Conservation (phyloP, 2,113 vertebrate species). For the Amblyornis subalaris region DNA sequence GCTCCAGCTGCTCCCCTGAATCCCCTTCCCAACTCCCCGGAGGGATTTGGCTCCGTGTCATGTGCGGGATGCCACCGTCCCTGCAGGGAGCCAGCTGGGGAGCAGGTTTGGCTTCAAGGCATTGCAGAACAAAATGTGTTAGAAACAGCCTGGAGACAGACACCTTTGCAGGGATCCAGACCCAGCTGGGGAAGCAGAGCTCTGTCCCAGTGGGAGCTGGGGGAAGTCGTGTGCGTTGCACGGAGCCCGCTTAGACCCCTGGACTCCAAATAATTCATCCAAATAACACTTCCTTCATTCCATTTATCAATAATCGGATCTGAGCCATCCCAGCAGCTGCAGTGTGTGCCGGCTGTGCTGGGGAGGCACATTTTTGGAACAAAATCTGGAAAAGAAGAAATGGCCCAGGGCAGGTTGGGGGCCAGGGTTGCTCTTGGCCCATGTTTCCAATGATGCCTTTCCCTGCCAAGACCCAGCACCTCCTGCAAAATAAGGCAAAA, state of each 20-base stretch:
- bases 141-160: not conserved
- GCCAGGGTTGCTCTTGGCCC: fast-evolving
- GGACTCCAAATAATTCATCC: not conserved
- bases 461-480: not conserved
- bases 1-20: not conserved
- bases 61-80: not conserved
- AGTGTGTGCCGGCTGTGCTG: not conserved
- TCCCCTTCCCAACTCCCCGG: not conserved
- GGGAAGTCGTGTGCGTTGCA: fast-evolving
- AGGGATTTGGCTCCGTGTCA: not conserved
- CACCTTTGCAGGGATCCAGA: not conserved
- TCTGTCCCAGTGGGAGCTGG: not conserved
- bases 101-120: not conserved
- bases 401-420: fast-evolving
- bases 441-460: fast-evolving
- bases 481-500: not conserved
- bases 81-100: not conserved
- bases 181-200: not conserved
- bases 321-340: fast-evolving
- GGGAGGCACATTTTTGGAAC: fast-evolving
- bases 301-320: not conserved
- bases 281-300: not conserved
- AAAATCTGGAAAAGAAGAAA: not conserved
- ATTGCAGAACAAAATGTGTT: not conserved
- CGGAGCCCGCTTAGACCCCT: not conserved